Evolutionary conservation across 2,888 invertebrate genomes (phyloP).

Genomic region (Cheilosia soror): DNA sequence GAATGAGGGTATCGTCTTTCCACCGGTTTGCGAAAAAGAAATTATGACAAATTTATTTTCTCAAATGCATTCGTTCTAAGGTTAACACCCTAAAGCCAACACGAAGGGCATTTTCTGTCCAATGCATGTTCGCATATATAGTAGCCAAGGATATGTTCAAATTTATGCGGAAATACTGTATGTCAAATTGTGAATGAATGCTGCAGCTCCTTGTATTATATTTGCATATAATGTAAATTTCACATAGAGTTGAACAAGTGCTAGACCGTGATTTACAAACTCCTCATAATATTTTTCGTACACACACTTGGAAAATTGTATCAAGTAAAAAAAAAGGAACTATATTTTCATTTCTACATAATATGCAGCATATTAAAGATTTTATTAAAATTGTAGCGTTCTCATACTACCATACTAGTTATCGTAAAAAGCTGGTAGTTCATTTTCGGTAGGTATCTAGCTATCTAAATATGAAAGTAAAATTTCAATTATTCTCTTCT

Average conservation of each 20-base stretch:
- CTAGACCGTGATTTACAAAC: conserved; percentile 47
- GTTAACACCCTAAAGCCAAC: conserved; percentile 8
- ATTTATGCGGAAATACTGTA: conserved; percentile 44
- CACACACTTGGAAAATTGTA: conserved; percentile 5
- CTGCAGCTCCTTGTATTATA: conserved; percentile 42
- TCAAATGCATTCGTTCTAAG: conserved; percentile 16
- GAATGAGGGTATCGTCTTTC: no score
- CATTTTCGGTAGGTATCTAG: no score
- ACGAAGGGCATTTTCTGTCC: conserved; percentile 5
- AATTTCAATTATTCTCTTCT: no score
- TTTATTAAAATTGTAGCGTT: no score
- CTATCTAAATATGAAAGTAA: no score
- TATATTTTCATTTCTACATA: neutral
- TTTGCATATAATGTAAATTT: conserved; percentile 62
- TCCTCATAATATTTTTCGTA: conserved; percentile 6
- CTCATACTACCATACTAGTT: no score
- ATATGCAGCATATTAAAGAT: no score
- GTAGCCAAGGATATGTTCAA: conserved; percentile 30
- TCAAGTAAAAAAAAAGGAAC: neutral
- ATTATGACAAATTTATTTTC: conserved; percentile 8
- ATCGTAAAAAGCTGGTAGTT: no score
- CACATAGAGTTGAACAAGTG: conserved; percentile 51
- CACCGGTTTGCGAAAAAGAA: neutral
- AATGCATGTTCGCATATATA: conserved; percentile 20
- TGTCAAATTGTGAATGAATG: conserved; percentile 37